phyloP scores from a whole-genome alignment of 2,888 invertebrate genomes.

The Dichetophora obliterata region DNA sequence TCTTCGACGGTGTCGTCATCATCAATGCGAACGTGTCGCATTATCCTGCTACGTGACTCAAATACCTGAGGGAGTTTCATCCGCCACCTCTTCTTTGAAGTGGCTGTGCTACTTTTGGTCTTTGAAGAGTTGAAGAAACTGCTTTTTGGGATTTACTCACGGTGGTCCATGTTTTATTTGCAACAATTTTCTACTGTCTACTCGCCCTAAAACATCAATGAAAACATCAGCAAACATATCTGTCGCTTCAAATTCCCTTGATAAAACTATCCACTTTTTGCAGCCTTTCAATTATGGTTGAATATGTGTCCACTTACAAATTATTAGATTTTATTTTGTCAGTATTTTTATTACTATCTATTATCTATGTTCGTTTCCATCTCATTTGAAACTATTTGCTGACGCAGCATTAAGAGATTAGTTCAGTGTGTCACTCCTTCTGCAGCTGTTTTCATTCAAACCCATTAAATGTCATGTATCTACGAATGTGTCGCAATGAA shows the following conservation, averaged over 20 bases:
- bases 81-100: neutral
- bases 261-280: neutral
- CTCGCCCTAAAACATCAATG: neutral
- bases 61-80: conserved; percentile 19
- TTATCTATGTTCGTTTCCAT: neutral
- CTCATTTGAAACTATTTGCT: conserved; percentile 20
- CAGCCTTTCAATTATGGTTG: neutral
- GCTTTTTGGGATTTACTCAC: neutral
- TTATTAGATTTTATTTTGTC: neutral
- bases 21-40: conserved; percentile 39
- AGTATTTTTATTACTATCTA: conserved; percentile 1
- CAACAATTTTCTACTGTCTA: neutral
- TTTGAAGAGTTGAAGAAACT: conserved; percentile 1
- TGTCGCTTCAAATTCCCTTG: neutral
- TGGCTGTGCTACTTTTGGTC: neutral
- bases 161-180: neutral
- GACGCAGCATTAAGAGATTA: conserved; percentile 30
- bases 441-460: neutral
- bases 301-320: neutral
- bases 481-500: conserved; percentile 4
- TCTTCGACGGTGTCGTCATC: neutral
- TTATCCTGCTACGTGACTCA: conserved; percentile 38
- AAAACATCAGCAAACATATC: neutral
- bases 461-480: neutral
- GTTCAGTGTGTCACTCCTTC: neutral